phyloP scores from a whole-genome alignment of 2,888 invertebrate species.

The Phortica okadai region DNA sequence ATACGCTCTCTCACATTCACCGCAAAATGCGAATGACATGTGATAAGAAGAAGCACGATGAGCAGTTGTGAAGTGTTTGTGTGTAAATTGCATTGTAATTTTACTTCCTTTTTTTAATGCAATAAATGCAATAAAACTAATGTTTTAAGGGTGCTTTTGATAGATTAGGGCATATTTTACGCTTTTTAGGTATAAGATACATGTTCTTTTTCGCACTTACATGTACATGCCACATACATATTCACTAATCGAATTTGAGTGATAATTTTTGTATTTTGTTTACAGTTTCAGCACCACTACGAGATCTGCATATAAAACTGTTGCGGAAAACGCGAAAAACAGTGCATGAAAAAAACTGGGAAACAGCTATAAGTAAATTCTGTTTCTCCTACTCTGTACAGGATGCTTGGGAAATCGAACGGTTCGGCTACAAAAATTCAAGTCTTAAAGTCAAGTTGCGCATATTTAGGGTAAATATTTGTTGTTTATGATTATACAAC shows the following conservation, averaged over 20 bases:
- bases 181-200: neutral
- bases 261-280: slow-evolving; percentile 53
- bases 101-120: neutral
- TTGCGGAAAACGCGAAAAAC: slow-evolving; percentile 90
- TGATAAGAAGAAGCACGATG: slow-evolving; percentile 13
- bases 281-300: slow-evolving; percentile 88
- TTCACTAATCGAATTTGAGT: no score
- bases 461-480: slow-evolving; percentile 86
- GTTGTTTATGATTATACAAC: neutral
- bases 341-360: slow-evolving; percentile 92
- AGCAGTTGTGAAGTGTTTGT: neutral
- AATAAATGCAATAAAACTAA: neutral
- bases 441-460: slow-evolving; percentile 91
- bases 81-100: neutral
- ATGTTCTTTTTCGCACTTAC: no score
- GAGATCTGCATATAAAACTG: slow-evolving; percentile 92
- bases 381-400: slow-evolving; percentile 90
- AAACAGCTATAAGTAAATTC: slow-evolving; percentile 91
- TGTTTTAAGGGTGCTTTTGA: neutral
- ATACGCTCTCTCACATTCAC: neutral
- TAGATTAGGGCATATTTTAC: neutral
- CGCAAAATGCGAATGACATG: slow-evolving; percentile 27
- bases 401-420: slow-evolving; percentile 97
- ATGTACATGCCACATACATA: no score
- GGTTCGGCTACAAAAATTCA: slow-evolving; percentile 96